A percentile compares a stretch with the other conserved stretches of the same genome.
phyloP scores from a whole-genome alignment of 64 coral and sea anemone genomes.

The Hydrozoanthus tunicans region DNA sequence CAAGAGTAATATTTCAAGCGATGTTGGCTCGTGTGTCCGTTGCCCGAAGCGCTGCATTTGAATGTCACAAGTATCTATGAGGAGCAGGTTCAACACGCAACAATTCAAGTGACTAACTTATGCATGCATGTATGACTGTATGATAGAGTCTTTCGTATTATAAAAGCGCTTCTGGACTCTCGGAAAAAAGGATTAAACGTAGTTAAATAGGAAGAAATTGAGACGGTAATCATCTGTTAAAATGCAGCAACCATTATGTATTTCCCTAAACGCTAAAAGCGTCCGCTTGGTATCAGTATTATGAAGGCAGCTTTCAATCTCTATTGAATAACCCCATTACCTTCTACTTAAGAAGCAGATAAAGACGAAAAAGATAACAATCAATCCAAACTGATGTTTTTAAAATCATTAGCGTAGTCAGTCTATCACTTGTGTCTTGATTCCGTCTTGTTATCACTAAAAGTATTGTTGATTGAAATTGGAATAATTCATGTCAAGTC shows the following conservation, averaged over 20 bases:
- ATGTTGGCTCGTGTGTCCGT: background rate
- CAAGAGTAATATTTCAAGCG: background rate
- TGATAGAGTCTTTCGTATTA: too few species aligned
- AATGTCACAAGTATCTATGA: background rate
- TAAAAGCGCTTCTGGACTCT: too few species aligned
- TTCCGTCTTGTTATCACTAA: background rate
- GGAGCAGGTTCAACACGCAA: too few species aligned
- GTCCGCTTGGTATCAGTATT: background rate
- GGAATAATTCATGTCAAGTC: too few species aligned
- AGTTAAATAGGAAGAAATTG: too few species aligned
- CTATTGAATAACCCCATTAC: background rate
- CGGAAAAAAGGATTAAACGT: too few species aligned
- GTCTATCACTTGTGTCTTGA: background rate
- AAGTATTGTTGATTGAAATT: background rate
- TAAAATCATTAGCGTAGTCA: background rate
- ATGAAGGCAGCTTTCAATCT: constrained; percentile 3
- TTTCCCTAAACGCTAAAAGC: too few species aligned
- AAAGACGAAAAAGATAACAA: background rate
- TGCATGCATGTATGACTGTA: too few species aligned
- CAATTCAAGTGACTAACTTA: too few species aligned
- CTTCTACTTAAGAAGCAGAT: background rate
- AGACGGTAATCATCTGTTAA: too few species aligned
- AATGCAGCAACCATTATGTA: too few species aligned
- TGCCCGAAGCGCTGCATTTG: too few species aligned
- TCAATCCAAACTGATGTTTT: background rate